A percentile compares a stretch with the other conserved stretches of the same genome.
Evolutionary conservation across 2,888 invertebrate genomes (phyloP).

Genomic region (Thereva nobilitata): DNA sequence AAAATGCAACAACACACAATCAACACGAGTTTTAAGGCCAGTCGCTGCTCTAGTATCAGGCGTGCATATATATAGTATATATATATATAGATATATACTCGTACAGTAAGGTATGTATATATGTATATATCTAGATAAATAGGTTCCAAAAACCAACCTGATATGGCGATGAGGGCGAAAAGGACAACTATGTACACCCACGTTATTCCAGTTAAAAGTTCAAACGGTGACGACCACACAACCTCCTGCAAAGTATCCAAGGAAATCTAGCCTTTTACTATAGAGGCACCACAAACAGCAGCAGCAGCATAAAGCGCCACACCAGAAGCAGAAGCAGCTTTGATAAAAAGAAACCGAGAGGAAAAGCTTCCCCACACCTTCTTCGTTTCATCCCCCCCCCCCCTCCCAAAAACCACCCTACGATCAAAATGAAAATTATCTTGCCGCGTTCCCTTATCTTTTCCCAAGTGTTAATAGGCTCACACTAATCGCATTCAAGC

Average conservation of each 20-base stretch:
- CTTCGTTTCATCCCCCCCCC: not conserved
- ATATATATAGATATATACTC: too few relatives aligned
- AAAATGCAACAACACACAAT: constrained; percentile 19
- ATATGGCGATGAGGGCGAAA: not conserved
- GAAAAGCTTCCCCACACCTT: constrained; percentile 1
- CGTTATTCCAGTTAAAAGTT: constrained; percentile 23
- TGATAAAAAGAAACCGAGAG: not conserved
- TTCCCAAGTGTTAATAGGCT: constrained; percentile 16
- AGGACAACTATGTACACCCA: constrained; percentile 19
- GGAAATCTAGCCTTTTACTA: too few relatives aligned
- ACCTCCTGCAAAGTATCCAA: constrained; percentile 10
- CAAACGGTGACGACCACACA: constrained; percentile 35
- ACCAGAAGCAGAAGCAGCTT: too few relatives aligned
- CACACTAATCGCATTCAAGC: constrained; percentile 19
- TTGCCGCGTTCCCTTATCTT: constrained; percentile 20
- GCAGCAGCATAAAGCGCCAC: too few relatives aligned
- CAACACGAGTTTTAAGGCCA: too few relatives aligned
- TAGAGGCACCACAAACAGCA: too few relatives aligned
- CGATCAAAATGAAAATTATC: constrained; percentile 4
- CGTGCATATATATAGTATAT: too few relatives aligned
- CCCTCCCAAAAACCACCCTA: constrained; percentile 15
- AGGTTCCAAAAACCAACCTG: too few relatives aligned
- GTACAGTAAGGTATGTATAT: too few relatives aligned
- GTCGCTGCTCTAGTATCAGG: too few relatives aligned
- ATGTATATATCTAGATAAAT: too few relatives aligned